Percentiles rank a stretch among this genome's conserved stretches.
These are phyloP conservation scores for Sinhomidia bicolor DNA, from an alignment of 2,888 invertebrate species.

Conservation along the genomic window DNA sequence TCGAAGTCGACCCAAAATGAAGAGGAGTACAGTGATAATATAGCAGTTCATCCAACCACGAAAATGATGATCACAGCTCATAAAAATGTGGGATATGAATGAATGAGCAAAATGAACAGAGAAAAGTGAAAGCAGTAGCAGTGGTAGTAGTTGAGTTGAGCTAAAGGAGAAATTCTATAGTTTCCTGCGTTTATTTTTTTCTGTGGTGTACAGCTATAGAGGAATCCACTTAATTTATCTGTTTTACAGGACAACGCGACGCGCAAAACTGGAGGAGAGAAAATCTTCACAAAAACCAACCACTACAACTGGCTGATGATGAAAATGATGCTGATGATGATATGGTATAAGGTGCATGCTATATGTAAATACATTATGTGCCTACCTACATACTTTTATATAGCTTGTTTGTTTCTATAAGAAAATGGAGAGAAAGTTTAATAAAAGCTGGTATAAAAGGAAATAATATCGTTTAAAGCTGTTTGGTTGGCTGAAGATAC, in stretches of 20 bases:
- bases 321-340: background rate
- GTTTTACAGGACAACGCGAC: conserved; percentile 51
- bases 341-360: no score
- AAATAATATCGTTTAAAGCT: no score
- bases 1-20: conserved; percentile 30
- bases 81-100: conserved; percentile 42
- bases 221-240: conserved; percentile 55
- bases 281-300: background rate
- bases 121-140: conserved; percentile 28
- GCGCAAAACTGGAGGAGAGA: background rate
- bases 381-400: no score
- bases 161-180: conserved; percentile 12
- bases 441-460: no score
- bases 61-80: conserved; percentile 61
- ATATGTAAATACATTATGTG: no score
- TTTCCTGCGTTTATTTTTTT: conserved; percentile 20
- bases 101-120: conserved; percentile 41
- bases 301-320: background rate
- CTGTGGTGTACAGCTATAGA: background rate
- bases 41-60: conserved; percentile 54
- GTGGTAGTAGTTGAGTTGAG: background rate
- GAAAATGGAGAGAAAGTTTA: no score
- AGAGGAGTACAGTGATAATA: conserved; percentile 17
- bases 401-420: no score
- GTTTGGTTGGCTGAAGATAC: background rate